Evolutionary conservation across 1,140 invertebrate species (phyloP).

Genomic region (Drosophila oshimai): DNA sequence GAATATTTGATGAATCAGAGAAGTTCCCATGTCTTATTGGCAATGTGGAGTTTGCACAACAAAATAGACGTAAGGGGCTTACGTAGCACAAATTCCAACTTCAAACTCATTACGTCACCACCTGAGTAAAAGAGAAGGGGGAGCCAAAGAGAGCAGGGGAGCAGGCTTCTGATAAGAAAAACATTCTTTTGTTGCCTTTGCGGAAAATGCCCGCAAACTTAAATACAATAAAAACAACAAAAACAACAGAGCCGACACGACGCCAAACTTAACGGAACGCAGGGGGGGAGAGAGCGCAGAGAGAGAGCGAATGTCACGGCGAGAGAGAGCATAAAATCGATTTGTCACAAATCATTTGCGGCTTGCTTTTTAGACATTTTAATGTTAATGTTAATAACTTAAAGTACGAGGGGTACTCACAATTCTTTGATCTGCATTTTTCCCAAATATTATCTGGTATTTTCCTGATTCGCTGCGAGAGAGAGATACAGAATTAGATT

Average conservation of each 20-base stretch:
- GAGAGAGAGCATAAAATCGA: conserved; percentile 60
- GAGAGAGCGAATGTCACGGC: conserved; percentile 7
- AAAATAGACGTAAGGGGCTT: neutral
- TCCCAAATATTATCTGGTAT: conserved; percentile 37
- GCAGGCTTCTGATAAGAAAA: conserved; percentile 33
- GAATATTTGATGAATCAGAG: neutral
- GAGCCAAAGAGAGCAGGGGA: neutral
- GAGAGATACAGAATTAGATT: conserved; percentile 23
- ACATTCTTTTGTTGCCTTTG: conserved; percentile 20
- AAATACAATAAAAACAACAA: conserved; percentile 17
- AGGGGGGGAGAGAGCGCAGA: conserved; percentile 15
- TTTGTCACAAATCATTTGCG: conserved; percentile 66
- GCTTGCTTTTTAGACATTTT: conserved; percentile 30
- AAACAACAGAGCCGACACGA: conserved; percentile 28
- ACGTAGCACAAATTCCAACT: conserved; percentile 10
- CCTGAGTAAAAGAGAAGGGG: neutral
- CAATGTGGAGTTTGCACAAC: neutral
- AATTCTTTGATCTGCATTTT: conserved; percentile 78
- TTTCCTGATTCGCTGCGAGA: conserved; percentile 47
- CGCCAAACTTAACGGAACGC: conserved; percentile 16
- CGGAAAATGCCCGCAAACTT: conserved; percentile 28
- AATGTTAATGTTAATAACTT: conserved; percentile 10
- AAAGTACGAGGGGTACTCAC: conserved; percentile 43
- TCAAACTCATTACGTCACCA: conserved; percentile 43
- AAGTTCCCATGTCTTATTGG: neutral